Evolutionary conservation across 1,140 invertebrate species (phyloP).

Genomic region (Adelges cooleyi): DNA sequence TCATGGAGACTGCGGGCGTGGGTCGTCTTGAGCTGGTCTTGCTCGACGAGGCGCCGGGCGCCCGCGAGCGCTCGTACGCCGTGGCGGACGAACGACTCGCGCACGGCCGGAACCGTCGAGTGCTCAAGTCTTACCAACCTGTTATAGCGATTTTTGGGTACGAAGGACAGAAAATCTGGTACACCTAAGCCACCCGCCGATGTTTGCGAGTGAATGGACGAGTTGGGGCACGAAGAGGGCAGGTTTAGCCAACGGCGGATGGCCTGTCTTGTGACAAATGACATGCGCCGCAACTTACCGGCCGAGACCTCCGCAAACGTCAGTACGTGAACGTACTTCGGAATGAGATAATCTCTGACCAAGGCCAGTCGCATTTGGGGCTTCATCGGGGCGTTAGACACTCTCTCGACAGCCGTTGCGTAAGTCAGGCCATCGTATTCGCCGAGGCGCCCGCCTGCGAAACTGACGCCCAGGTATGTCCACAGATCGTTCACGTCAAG

Average conservation of each 20-base stretch:
- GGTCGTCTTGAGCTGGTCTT: background rate
- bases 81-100: background rate
- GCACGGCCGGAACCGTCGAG: background rate
- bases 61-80: background rate
- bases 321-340: no score
- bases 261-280: no score
- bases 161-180: background rate
- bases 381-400: no score
- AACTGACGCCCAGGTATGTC: no score
- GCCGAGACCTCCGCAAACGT: background rate
- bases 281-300: background rate
- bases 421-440: no score
- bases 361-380: background rate
- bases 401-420: no score
- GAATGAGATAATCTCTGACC: no score
- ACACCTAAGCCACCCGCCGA: background rate
- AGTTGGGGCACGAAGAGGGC: background rate
- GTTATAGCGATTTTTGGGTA: background rate
- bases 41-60: background rate
- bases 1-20: background rate
- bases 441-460: no score
- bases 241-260: background rate
- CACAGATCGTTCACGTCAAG: no score
- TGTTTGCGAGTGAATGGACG: background rate
- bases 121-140: background rate